These are phyloP conservation scores for Muscina levida DNA, from an alignment of 2,888 invertebrate genomes.

Conservation along the genomic window DNA sequence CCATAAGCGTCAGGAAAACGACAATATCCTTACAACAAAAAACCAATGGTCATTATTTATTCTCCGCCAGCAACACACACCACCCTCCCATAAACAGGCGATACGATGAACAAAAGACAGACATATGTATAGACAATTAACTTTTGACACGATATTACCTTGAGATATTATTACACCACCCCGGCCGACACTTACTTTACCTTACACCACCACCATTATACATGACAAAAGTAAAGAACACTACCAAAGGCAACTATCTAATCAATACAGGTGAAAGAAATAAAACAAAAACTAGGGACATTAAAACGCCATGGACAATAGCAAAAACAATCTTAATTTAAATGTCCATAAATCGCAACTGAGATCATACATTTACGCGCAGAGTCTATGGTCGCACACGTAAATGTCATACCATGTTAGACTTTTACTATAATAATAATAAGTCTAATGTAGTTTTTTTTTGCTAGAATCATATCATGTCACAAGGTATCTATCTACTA, in stretches of 20 bases:
- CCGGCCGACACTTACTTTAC: background rate
- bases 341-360: conserved; percentile 27
- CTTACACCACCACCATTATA: background rate
- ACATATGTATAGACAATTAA: conserved; percentile 69
- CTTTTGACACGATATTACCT: conserved; percentile 71
- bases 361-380: background rate
- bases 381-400: conserved; percentile 5
- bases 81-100: conserved; percentile 8
- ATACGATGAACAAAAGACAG: conserved; percentile 20
- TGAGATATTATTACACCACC: conserved; percentile 59
- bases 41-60: background rate
- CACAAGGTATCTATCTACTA: conserved; percentile 22
- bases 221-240: background rate
- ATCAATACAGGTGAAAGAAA: background rate
- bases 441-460: conserved; percentile 45
- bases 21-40: background rate
- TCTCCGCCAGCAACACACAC: background rate
- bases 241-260: background rate
- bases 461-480: conserved; percentile 20
- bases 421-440: conserved; percentile 26
- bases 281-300: conserved; percentile 23
- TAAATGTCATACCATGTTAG: background rate
- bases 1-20: background rate
- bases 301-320: conserved; percentile 19
- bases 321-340: conserved; percentile 47